Evolutionary conservation across 2,797 vertebrate genomes (phyloP), one percentile per base, ranked within the genome.

Genomic region (Cryptoblepharus egeriae): DNA sequence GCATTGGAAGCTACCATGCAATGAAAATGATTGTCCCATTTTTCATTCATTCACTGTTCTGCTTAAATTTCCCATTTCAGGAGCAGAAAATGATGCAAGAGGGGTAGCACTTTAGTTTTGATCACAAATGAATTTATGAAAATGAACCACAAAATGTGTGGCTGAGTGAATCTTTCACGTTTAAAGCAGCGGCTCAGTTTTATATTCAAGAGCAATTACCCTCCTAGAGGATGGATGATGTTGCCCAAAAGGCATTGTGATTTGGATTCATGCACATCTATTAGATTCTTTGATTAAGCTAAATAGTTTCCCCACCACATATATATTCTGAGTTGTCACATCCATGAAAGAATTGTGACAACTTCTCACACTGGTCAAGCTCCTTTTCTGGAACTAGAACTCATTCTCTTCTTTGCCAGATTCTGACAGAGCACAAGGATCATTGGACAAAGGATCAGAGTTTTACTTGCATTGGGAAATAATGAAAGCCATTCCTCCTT

Each of bases 21-120:
- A 26, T 37, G 30, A 57, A 61, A 42, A 61, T 42, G 32, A 6
- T 75, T 12, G 7, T 5, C 49, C 70, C 10, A 9, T 18, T 71
- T 80, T 80, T 71, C 1, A 72, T 72, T 80, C 58, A 32, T 63
- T 39, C 49, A 68, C 68, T 32, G 58, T 11, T 71, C 71, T 37
- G 67, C 60, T 60, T 30, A 26, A 18, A 7, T 63, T 61, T 67
- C 49, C 42, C 45, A 37, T 75, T 75, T 42, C 13, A 37, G 22
- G 24, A 37, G n/a, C 32, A 74, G 52, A 74, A 35, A 30, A 74
- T 74, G 22, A 35, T 58, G 72, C 55, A 37, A 75, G 13, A 9
- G 35, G 22, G 42, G 28, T 71, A 30, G 49, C 28, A 30, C 26
- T 71, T 71, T 30, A 20, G 9, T 18, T 67, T 35, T 35, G 64